phyloP scores from a whole-genome alignment of 1,140 invertebrate species.

The Cyphomyrmex costatus region DNA sequence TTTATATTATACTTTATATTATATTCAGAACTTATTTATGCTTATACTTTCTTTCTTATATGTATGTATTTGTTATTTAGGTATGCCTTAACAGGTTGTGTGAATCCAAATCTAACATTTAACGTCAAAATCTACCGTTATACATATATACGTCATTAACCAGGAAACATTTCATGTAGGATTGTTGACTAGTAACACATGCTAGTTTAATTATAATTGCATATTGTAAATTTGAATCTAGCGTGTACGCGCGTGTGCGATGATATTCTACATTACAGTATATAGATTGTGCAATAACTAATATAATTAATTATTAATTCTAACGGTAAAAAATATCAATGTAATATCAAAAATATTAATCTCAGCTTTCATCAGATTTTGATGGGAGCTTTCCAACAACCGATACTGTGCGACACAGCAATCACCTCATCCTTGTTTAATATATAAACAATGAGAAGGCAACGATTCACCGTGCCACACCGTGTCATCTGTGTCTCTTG shows the following conservation, averaged over 20 bases:
- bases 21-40: constrained; percentile 19
- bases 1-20: too few species aligned
- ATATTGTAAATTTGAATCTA: background rate
- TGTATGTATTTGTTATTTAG: background rate
- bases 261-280: background rate
- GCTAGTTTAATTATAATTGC: background rate
- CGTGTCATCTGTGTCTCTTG: too few species aligned
- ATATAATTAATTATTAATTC: constrained; percentile 37
- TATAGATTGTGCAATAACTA: constrained; percentile 1
- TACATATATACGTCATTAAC: constrained; percentile 29
- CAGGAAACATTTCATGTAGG: constrained; percentile 30
- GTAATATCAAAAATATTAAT: background rate
- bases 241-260: too few species aligned
- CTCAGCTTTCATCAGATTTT: constrained; percentile 15
- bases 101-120: constrained; percentile 3
- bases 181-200: background rate
- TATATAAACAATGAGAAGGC: too few species aligned
- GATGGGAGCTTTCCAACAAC: background rate
- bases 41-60: background rate
- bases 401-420: too few species aligned
- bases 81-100: background rate
- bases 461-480: too few species aligned
- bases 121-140: constrained; percentile 46
- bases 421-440: too few species aligned
- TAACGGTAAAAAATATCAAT: constrained; percentile 6